Evolutionary conservation across 2,113 vertebrate species (phyloP).

Genomic region (Delphinus delphis): DNA sequence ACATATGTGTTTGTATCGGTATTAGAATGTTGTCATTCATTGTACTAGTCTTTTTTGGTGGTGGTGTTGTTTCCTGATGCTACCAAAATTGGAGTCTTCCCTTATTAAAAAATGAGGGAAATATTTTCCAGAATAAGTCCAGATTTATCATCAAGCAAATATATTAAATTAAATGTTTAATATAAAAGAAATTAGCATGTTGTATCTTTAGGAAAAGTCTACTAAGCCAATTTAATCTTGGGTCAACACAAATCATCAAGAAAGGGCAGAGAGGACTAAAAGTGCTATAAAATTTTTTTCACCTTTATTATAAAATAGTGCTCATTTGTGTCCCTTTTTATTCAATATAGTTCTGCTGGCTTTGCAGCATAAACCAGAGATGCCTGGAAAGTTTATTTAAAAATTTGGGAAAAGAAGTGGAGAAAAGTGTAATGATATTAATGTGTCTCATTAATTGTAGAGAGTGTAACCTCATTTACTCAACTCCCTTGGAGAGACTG

Average conservation of each 20-base stretch:
- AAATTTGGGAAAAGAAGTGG: conserved; percentile 56
- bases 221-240: conserved; percentile 66
- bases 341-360: background rate
- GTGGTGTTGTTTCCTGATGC: background rate
- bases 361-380: conserved; percentile 1
- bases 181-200: conserved; percentile 71
- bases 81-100: conserved; percentile 15
- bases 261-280: conserved; percentile 43
- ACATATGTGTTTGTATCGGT: background rate
- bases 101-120: conserved; percentile 23
- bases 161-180: conserved; percentile 76
- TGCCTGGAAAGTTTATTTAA: conserved; percentile 74
- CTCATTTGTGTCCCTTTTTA: conserved; percentile 42
- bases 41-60: background rate
- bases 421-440: conserved; percentile 71
- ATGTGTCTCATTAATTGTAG: conserved; percentile 79
- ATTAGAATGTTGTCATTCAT: background rate
- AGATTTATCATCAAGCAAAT: background rate
- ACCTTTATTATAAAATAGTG: conserved; percentile 20
- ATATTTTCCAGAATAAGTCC: conserved; percentile 47
- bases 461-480: conserved; percentile 59
- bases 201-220: conserved; percentile 66
- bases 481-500: conserved; percentile 28
- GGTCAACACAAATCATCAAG: conserved; percentile 68
- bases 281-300: background rate